Evolutionary conservation across 2,797 vertebrate genomes (phyloP), one percentile per base, ranked within the genome.

Genomic region (Ataeniobius toweri): DNA sequence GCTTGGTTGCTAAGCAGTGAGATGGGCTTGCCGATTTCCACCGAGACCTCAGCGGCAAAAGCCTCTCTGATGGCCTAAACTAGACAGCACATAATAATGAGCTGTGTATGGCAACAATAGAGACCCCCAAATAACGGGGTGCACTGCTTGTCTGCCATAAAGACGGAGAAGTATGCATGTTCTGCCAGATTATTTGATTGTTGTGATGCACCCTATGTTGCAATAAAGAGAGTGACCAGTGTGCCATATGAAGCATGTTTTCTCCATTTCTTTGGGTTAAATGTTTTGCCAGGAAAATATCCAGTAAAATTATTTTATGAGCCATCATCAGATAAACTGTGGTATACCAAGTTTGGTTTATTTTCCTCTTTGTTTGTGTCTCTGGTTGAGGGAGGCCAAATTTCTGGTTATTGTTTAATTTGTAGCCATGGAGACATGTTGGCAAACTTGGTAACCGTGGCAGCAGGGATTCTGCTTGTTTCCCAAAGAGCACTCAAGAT

Each of bases 1-100:
- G 94, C 92, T 91, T 85, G 91, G 96, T 96, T 96, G 96, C 96
- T 95, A 96, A 95, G 96, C 95, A 94, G 92, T 95, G 93, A 95
- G 94, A 95, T 91, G 93, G 93, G 93, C 94, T 94, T 81, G 87
- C 83, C 89, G 81, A 83, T 93, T 90, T 92, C 93, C 92, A 92
- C 88, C 46, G 92, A 92, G 92, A 94, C 91, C 92, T 91, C 71
- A 61, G 91, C 86, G 90, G 90, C 85, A 75, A 88, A 86, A 90
- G 89, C 83, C 90, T 92, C 91, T 94, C 92, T 90, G 91, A 92
- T 94, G 93, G 91, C 92, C 91, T 91, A 89, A 94, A 93, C 92
- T 89, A 94, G 91, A 93, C 92, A 94, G 89, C 91, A 93, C 93
- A 93, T 94, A 93, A 95, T 95, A 95, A 95, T 94, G 92, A 94